Evolutionary conservation across 2,113 vertebrate species (phyloP).

Genomic region (Ochotona princeps): DNA sequence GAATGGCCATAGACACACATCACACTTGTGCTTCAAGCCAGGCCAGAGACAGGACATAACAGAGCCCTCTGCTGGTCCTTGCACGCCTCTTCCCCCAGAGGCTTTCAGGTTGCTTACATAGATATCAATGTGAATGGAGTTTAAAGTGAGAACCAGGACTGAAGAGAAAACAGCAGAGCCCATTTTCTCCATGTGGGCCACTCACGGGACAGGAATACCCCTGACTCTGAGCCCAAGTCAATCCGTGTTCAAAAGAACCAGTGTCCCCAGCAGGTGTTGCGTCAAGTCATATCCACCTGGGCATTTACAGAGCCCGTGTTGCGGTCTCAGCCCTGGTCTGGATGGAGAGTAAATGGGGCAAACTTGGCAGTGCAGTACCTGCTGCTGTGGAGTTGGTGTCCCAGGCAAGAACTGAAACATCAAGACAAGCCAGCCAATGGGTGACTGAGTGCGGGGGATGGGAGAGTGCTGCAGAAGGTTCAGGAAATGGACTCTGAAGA

Average conservation of each 20-base stretch:
- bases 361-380: not conserved
- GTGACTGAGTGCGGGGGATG: not conserved
- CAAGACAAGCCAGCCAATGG: not conserved
- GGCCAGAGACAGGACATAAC: not conserved
- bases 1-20: too few relatives aligned
- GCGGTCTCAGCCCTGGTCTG: not conserved
- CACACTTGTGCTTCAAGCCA: not conserved
- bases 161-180: not conserved
- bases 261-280: not conserved
- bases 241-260: not conserved
- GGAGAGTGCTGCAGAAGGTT: too few relatives aligned
- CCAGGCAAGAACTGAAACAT: not conserved
- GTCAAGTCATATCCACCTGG: not conserved
- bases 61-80: not conserved
- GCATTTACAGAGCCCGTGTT: not conserved
- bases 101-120: not conserved
- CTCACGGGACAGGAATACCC: not conserved
- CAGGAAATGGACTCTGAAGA: too few relatives aligned
- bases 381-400: not conserved
- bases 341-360: not conserved
- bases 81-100: not conserved
- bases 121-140: not conserved
- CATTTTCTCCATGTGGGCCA: not conserved
- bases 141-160: constrained; percentile 36
- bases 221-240: not conserved